These are phyloP conservation scores for Esperia sulphurella DNA, from an alignment of 2,888 invertebrate species.

Conservation along the genomic window DNA sequence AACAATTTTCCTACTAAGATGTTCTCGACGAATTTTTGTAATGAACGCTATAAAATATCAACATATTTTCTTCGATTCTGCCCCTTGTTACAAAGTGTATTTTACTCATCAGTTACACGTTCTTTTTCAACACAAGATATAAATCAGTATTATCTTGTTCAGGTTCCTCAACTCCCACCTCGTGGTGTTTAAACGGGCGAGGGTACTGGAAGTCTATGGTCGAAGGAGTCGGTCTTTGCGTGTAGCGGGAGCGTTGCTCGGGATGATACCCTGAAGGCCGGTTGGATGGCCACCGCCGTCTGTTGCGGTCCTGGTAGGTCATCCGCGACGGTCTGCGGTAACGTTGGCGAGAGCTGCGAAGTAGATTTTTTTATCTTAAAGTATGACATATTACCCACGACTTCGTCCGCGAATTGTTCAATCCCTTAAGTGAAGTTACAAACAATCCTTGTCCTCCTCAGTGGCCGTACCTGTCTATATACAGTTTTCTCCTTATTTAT, in stretches of 20 bases:
- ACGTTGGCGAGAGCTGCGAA: conserved; percentile 45
- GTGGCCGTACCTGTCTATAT: too few species aligned
- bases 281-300: conserved; percentile 47
- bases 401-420: too few species aligned
- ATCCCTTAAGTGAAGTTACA: too few species aligned
- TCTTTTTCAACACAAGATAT: conserved; percentile 43
- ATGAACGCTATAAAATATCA: too few species aligned
- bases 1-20: too few species aligned
- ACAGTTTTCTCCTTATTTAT: too few species aligned
- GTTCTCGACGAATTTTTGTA: too few species aligned
- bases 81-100: not conserved
- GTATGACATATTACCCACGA: too few species aligned
- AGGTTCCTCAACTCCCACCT: conserved; percentile 38
- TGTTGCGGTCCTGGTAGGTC: conserved; percentile 52
- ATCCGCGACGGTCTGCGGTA: conserved; percentile 50
- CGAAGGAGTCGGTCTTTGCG: conserved; percentile 15
- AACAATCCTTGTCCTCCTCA: too few species aligned
- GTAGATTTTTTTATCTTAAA: too few species aligned
- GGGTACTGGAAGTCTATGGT: conserved; percentile 21
- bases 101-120: conserved; percentile 47
- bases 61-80: too few species aligned
- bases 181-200: conserved; percentile 31
- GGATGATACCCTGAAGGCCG: conserved; percentile 26
- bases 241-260: conserved; percentile 13
- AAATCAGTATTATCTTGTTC: conserved; percentile 45